Evolutionary conservation across 2,797 vertebrate species (phyloP), one percentile per base, ranked within the genome.

Genomic region (Spinus pinus): DNA sequence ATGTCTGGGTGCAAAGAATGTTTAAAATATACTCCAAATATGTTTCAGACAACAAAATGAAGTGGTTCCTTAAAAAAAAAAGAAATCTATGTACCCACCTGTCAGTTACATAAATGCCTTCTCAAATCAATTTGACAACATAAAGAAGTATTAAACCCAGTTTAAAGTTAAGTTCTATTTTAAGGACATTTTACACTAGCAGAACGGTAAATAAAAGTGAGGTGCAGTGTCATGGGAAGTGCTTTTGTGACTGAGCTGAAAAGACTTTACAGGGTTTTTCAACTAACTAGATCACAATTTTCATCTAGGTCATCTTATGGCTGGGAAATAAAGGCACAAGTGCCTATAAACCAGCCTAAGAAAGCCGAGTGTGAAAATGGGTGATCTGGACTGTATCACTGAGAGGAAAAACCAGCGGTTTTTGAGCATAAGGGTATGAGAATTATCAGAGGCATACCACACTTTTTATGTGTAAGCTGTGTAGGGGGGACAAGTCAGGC

Each of bases 111-210:
- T 84, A 94, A 95, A 90, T 84, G 62, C 37, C 33, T 83, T 86
- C 81, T 90, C 81, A 73, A 89, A 88, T 88, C 22, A 73, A 50
- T 75, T 70, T 91, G 66, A 92, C 47, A 91, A 61, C 28, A 53
- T 53, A 91, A 92, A 88, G 71, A 84, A 78, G 33, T 66, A 81
- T 72, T 91, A 81, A 88, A 88, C 24, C 30, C 41, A 85, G 37
- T 86, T 91, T 66, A 90, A 83, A 94, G 37, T 37, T 57, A 37
- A 73, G 72, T 86, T 86, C 80, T 86, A 47, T 94, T 96, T 95
- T 86, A 70, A 95, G 67, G 70, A 73, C 33, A 56, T 83, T 85
- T 81, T 79, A 83, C 70, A 75, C 47, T 35, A 71, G 22, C 66
- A 73, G 50, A 81, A 23, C 54, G 58, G 73, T 67, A 96, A 93